Base-by-base conservation (phyloP, 2,888 invertebrate genomes). In the Perdita meconis region DNA sequence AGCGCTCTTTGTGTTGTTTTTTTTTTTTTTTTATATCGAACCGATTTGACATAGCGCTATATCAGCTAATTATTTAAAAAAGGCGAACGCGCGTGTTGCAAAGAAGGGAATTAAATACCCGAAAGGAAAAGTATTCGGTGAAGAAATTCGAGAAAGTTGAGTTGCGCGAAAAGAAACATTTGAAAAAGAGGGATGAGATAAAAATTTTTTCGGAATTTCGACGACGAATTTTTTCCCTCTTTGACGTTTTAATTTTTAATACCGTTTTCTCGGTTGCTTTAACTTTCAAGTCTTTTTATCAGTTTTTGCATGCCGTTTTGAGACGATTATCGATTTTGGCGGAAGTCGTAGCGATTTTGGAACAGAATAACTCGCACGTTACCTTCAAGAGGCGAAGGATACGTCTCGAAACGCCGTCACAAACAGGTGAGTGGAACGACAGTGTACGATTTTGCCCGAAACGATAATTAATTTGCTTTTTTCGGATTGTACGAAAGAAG, bases 361-460 rank as follows among this genome's bases (percentile, higher is more conserved):
- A 13, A 24, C 44, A 26, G 13, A 34, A 1, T n/a, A 13, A 19
- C 16, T 8, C 22, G 19, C 26, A n/a, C 42, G 47, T 56, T 40
- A 61, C 61, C 38, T 51, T 73, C 50, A 24, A 47, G 19, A 56
- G 16, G 63, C 22, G 47, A 22, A 38, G 72, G 38, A 70, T 56
- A 13, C 44, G 53, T 5, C 30, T 10, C 8, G 67, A 8, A 30
- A 24, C n/a, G 51, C 55, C n/a, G n/a, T n/a, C n/a, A n/a, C n/a
- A n/a, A n/a, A n/a, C n/a, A n/a, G 71, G 74, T 74, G 73, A 74
- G 73, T 73, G 40, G 50, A 63, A 47, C 61, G 73, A 61, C 72
- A 72, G 50, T 40, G 30, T 6, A 8, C 1, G 10, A 50, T 60
- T n/a, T 42, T 61, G 16, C 16, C 36, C 10, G 26, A 36, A 65